phyloP scores from a whole-genome alignment of 2,797 vertebrate species.

The Esox masquinongy region DNA sequence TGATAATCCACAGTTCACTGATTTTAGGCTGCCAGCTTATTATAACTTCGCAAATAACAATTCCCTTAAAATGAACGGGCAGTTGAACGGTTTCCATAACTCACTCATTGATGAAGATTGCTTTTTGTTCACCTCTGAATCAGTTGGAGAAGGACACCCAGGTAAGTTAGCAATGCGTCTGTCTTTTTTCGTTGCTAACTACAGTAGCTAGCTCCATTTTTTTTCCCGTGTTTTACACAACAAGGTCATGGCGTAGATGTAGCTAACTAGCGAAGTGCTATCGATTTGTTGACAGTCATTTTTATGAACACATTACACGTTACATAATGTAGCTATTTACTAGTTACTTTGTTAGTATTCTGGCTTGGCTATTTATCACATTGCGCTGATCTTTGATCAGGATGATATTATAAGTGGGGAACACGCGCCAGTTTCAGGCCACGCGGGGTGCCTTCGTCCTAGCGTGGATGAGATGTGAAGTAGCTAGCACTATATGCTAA shows the following conservation, averaged over 20 bases:
- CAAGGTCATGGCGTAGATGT: conserved; percentile 15
- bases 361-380: background rate
- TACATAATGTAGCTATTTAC: background rate
- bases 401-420: background rate
- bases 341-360: background rate
- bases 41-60: background rate
- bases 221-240: background rate
- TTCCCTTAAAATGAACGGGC: conserved; percentile 80
- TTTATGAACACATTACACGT: background rate
- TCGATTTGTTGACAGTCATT: background rate
- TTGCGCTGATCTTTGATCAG: background rate
- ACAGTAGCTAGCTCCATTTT: conserved; percentile 22
- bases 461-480: background rate
- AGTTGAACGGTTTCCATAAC: conserved; percentile 83
- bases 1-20: background rate
- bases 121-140: conserved; percentile 94
- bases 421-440: background rate
- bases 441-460: background rate
- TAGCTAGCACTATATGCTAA: background rate
- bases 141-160: conserved; percentile 93
- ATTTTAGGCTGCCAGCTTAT: conserved; percentile 38
- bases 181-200: background rate
- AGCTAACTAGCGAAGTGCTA: background rate
- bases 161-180: conserved; percentile 71
- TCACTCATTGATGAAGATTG: conserved; percentile 81